These are phyloP conservation scores for Thecocarcelia acutangulata DNA, from an alignment of 2,888 invertebrate species.

Conservation along the genomic window DNA sequence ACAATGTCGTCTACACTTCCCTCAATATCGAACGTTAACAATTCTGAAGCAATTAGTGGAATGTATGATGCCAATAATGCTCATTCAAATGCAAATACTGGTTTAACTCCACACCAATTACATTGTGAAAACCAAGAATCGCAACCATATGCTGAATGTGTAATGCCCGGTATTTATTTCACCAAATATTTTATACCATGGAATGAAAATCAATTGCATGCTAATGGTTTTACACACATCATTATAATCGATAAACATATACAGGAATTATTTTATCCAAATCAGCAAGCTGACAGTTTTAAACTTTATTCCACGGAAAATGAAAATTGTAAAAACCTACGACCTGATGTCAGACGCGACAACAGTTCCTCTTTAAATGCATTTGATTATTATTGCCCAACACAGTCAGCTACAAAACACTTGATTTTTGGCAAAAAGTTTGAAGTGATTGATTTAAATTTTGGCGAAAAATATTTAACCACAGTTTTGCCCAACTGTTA, in stretches of 20 bases:
- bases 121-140: conserved; percentile 18
- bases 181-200: conserved; percentile 74
- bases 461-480: conserved; percentile 76
- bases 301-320: conserved; percentile 49
- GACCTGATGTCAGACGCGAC: conserved; percentile 24
- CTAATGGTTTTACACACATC: conserved; percentile 75
- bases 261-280: conserved; percentile 73
- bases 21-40: conserved; percentile 8
- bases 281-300: conserved; percentile 62
- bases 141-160: conserved; percentile 72
- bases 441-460: conserved; percentile 75
- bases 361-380: conserved; percentile 57
- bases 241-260: conserved; percentile 76
- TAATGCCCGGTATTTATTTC: conserved; percentile 75
- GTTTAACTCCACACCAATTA: conserved; percentile 11
- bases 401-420: conserved; percentile 34
- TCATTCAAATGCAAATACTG: conserved; percentile 9
- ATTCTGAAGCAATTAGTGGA: conserved; percentile 7
- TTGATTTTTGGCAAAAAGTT: conserved; percentile 72
- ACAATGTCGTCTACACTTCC: conserved; percentile 43
- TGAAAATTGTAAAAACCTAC: conserved; percentile 21
- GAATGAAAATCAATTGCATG: conserved; percentile 73
- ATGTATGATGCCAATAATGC: conserved; percentile 44
- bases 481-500: conserved; percentile 77
- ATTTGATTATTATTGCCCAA: conserved; percentile 57